Evolutionary conservation across 2,888 invertebrate species (phyloP).

Genomic region (Eudemis profundana): DNA sequence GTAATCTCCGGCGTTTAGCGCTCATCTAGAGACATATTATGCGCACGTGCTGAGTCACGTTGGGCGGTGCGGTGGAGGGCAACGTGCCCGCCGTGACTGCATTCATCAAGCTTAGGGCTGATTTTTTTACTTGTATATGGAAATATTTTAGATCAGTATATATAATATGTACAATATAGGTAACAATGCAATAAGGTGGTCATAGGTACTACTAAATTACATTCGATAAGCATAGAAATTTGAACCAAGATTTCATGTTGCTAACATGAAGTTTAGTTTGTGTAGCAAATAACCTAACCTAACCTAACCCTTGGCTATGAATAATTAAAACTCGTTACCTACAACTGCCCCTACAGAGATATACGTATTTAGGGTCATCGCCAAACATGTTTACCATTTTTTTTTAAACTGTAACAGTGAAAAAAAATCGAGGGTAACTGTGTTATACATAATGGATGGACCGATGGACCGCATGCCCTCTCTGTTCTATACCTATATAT

Average conservation of each 20-base stretch:
- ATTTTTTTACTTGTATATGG: background rate
- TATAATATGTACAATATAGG: no score
- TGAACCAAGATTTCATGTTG: no score
- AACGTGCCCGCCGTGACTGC: conserved; percentile 14
- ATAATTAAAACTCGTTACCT: background rate
- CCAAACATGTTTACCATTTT: background rate
- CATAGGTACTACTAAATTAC: no score
- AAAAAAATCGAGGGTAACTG: conserved; percentile 4
- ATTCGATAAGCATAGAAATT: no score
- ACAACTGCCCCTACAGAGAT: no score
- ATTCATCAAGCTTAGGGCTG: background rate
- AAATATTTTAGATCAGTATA: no score
- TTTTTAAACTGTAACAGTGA: background rate
- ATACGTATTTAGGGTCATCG: no score
- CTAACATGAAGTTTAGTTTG: no score
- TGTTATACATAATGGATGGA: conserved; percentile 26
- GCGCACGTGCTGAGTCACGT: conserved; percentile 20
- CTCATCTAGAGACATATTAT: background rate
- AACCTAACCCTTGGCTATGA: background rate
- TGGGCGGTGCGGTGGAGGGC: conserved; percentile 3
- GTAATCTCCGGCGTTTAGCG: conserved; percentile 12
- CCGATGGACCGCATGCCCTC: background rate
- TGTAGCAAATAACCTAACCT: no score
- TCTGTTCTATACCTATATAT: background rate
- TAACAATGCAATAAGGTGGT: no score